Base-by-base conservation (phyloP, 2,888 invertebrate species). In the Diarsia dahlii region DNA sequence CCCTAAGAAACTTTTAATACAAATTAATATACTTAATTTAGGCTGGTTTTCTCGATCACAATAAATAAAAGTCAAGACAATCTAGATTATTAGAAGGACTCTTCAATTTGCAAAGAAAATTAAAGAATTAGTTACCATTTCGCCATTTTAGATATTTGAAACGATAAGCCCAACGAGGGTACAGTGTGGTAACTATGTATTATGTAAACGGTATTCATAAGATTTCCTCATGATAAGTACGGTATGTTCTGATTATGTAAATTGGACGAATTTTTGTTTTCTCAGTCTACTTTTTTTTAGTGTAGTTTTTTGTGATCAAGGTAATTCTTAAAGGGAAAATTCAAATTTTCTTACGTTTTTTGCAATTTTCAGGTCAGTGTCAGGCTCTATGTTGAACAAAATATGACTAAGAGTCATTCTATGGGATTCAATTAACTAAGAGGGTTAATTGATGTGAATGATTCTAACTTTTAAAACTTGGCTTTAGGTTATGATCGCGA, bases 91-190 rank as follows among this genome's bases (percentile, higher is more conserved):
- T 63, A 72, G 54, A 66, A 76, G 50, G 69, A 63, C 28, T 71
- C 66, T 74, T 58, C 63, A 74, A 76, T 81, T 81, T 78, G 66
- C 58, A 58, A 71, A 54, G 69, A 81, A 78, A 84, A 77, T 80
- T 74, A 71, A 81, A 74, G 69, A 50, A 60, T 64, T 74, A 13
- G 74, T 52, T 50, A 56, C n/a, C 56, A 39, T 70, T 80, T 70
- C 34, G 66, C 64, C 50, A 39, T 70, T 75, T 71, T n/a, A 78
- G 58, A 82, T 79, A 82, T 79, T 58, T 72, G 60, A 73, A 58
- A 65, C 58, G 81, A 76, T 84, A 84, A 81, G 69, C 64, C 34
- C n/a, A 71, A 66, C 60, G 71, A 71, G 82, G 60, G 71, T 74
- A 56, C 34, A 56, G 74, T 72, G 48, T 76, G 52, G 50, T 65